Evolutionary conservation across 2,113 vertebrate species (phyloP).

Genomic region (Edolisoma coerulescens): DNA sequence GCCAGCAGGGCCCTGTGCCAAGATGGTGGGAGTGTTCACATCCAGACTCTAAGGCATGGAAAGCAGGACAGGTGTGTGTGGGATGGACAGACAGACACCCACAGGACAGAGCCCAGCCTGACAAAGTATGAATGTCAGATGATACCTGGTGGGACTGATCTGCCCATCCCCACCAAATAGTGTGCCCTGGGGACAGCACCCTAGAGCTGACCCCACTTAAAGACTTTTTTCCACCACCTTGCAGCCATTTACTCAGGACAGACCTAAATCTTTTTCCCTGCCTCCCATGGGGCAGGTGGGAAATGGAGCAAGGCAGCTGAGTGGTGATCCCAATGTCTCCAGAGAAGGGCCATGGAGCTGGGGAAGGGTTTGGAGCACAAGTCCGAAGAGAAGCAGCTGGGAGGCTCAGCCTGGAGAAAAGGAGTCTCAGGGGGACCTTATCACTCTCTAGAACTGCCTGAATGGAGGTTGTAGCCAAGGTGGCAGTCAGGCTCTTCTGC

Average conservation of each 20-base stretch:
- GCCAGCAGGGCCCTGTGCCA: rapidly evolving
- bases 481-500: not conserved
- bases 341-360: not conserved
- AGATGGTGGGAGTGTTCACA: not conserved
- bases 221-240: not conserved
- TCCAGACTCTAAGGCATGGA: rapidly evolving
- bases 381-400: not conserved
- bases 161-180: not conserved
- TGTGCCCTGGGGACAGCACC: not conserved
- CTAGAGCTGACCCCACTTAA: not conserved
- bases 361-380: not conserved
- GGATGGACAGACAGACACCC: not conserved
- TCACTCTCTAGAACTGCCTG: too few species aligned
- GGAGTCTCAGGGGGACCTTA: not conserved
- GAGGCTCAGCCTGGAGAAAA: not conserved
- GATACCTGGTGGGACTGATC: rapidly evolving
- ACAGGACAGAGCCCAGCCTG: not conserved
- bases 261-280: not conserved
- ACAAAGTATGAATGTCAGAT: rapidly evolving
- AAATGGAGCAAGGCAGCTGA: not conserved
- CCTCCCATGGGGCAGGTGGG: rapidly evolving
- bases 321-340: rapidly evolving
- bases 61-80: not conserved
- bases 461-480: not conserved
- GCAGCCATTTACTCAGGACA: not conserved